phyloP scores from a whole-genome alignment of 1,140 invertebrate species.

The Drosophila murphyi region DNA sequence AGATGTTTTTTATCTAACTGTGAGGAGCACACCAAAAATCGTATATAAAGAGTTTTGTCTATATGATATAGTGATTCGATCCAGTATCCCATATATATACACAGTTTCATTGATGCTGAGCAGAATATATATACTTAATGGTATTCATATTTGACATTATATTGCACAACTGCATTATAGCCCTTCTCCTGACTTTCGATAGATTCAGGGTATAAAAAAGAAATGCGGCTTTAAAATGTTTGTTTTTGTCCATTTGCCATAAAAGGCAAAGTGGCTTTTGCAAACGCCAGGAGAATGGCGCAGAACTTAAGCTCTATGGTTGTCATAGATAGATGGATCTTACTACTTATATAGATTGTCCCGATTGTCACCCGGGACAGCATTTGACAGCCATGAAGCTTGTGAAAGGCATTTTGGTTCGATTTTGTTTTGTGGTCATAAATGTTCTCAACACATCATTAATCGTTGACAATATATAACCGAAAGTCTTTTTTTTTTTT shows the following conservation, averaged over 20 bases:
- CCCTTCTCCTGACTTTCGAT: too few species aligned
- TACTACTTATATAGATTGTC: constrained; percentile 36
- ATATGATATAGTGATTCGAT: too few species aligned
- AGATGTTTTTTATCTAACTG: too few species aligned
- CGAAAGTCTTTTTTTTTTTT: background rate
- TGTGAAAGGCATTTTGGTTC: constrained; percentile 40
- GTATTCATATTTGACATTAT: too few species aligned
- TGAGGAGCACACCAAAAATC: too few species aligned
- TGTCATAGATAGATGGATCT: constrained; percentile 32
- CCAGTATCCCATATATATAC: too few species aligned
- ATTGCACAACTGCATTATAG: too few species aligned
- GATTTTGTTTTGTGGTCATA: constrained; percentile 31
- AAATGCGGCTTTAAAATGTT: constrained; percentile 38
- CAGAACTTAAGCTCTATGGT: constrained; percentile 32
- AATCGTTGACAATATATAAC: constrained; percentile 32
- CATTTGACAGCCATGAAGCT: constrained; percentile 38
- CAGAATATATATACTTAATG: too few species aligned
- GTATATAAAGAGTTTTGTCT: too few species aligned
- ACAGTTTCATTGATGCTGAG: too few species aligned
- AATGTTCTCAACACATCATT: constrained; percentile 51
- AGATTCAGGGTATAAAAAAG: background rate
- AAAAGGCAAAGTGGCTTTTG: constrained; percentile 54
- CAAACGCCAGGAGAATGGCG: constrained; percentile 55
- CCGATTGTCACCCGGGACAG: constrained; percentile 22
- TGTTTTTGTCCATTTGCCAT: constrained; percentile 24